Evolutionary conservation across 1,140 invertebrate genomes (phyloP).

Genomic region (Drosophila tristis): DNA sequence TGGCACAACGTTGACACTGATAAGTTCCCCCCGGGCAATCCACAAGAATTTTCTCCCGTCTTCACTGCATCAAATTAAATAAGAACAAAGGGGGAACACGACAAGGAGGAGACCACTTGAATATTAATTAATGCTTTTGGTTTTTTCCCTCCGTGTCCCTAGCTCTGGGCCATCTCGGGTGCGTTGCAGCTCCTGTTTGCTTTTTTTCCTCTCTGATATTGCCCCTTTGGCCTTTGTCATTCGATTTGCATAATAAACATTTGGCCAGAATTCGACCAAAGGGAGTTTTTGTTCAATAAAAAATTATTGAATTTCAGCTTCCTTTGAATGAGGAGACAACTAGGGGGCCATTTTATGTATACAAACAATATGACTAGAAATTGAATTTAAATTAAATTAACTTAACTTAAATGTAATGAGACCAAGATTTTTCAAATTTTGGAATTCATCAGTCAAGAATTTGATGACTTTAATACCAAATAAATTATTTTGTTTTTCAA

Average conservation of each 20-base stretch:
- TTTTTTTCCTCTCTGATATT: constrained; percentile 29
- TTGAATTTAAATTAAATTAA: background rate
- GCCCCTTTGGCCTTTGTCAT: constrained; percentile 61
- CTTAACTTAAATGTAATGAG: too few relatives aligned
- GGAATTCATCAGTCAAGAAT: too few relatives aligned
- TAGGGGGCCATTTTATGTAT: background rate
- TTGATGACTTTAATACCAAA: too few relatives aligned
- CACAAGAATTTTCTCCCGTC: constrained; percentile 7
- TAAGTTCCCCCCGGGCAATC: constrained; percentile 70
- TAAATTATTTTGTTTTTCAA: too few relatives aligned
- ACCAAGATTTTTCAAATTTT: too few relatives aligned
- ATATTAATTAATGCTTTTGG: constrained; percentile 62
- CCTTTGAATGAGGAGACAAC: constrained; percentile 10
- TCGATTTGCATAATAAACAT: constrained; percentile 76
- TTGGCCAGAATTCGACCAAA: constrained; percentile 43
- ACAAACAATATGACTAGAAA: background rate
- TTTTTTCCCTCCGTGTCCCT: constrained; percentile 9
- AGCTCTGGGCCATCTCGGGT: background rate
- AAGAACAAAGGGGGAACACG: constrained; percentile 39
- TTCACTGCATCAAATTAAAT: constrained; percentile 59
- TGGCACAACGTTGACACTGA: constrained; percentile 81
- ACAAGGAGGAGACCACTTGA: constrained; percentile 36
- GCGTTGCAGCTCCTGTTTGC: constrained; percentile 17
- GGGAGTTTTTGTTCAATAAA: constrained; percentile 38
- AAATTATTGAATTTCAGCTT: constrained; percentile 55